Conservation (phyloP, 2,888 invertebrate genomes). For the Cosmorhoe ocellata region DNA sequence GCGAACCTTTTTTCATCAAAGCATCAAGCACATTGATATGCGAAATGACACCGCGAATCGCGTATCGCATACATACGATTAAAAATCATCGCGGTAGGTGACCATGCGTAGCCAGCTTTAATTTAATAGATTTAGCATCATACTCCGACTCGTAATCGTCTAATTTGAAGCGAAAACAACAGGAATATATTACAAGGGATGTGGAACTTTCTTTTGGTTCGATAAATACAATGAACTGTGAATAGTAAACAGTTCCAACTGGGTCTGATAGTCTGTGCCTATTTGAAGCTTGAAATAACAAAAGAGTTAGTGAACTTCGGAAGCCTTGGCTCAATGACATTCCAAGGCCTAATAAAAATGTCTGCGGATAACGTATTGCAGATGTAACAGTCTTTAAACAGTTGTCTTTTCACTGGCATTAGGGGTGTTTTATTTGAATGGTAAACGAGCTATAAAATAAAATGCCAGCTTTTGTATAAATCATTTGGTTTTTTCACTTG, state of each 20-base stretch:
- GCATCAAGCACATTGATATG: slow-evolving; percentile 76
- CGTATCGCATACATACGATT: slow-evolving; percentile 80
- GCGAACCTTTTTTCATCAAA: slow-evolving; percentile 72
- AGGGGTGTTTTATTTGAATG: slow-evolving; percentile 23
- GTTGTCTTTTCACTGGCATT: slow-evolving; percentile 24
- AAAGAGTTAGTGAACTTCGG: slow-evolving; percentile 39
- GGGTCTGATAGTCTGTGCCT: slow-evolving; percentile 43
- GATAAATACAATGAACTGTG: slow-evolving; percentile 63
- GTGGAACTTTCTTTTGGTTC: slow-evolving; percentile 79
- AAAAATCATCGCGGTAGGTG: slow-evolving; percentile 81
- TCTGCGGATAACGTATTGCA: slow-evolving; percentile 23
- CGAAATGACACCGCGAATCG: slow-evolving; percentile 72
- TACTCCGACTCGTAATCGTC: slow-evolving; percentile 77
- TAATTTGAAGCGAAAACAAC: slow-evolving; percentile 80
- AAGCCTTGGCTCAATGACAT: slow-evolving; percentile 27
- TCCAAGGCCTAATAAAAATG: slow-evolving; percentile 28
- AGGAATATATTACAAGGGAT: slow-evolving; percentile 76
- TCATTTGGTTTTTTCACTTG: slow-evolving; percentile 6
- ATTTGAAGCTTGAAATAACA: slow-evolving; percentile 38
- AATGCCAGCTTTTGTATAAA: slow-evolving; percentile 14
- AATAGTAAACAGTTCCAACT: slow-evolving; percentile 67
- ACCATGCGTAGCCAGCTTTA: slow-evolving; percentile 73
- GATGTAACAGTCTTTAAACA: slow-evolving; percentile 18
- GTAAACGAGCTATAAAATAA: slow-evolving; percentile 21
- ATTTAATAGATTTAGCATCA: slow-evolving; percentile 77